Evolutionary conservation across 2,888 invertebrate species (phyloP).

Genomic region (Rambutsinella grinnellia): DNA sequence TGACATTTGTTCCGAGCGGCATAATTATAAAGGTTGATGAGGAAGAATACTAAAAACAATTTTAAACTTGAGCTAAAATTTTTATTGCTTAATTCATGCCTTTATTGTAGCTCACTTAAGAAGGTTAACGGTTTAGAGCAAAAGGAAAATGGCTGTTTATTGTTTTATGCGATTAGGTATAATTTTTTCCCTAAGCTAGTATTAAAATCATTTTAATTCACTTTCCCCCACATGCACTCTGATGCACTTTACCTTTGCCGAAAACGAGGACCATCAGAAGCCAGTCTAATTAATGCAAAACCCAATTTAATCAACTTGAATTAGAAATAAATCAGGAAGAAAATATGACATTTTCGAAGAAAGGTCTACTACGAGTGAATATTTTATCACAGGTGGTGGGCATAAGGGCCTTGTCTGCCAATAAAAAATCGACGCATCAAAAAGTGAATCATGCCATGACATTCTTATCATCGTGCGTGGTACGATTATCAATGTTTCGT

Average conservation of each 20-base stretch:
- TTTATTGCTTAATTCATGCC: too few relatives aligned
- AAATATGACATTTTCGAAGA: neutral
- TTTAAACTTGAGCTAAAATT: too few relatives aligned
- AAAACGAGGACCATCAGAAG: neutral
- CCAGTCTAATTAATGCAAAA: neutral
- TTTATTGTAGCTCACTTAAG: too few relatives aligned
- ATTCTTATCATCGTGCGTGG: neutral
- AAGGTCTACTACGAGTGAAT: neutral
- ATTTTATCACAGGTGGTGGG: neutral
- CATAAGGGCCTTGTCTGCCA: neutral
- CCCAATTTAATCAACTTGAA: neutral
- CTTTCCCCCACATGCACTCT: neutral
- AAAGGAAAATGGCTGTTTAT: too few relatives aligned
- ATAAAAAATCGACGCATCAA: neutral
- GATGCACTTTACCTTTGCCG: neutral
- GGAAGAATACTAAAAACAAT: neutral
- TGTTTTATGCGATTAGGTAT: neutral
- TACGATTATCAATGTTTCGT: neutral
- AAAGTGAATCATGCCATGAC: neutral
- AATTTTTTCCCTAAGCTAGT: neutral
- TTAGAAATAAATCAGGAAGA: neutral
- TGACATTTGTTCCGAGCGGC: neutral
- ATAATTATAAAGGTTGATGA: neutral
- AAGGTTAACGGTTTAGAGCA: too few relatives aligned
- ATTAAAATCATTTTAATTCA: neutral